Base-by-base conservation (phyloP, 2,888 invertebrate species). In the Eueremaeus valkanovi region DNA sequence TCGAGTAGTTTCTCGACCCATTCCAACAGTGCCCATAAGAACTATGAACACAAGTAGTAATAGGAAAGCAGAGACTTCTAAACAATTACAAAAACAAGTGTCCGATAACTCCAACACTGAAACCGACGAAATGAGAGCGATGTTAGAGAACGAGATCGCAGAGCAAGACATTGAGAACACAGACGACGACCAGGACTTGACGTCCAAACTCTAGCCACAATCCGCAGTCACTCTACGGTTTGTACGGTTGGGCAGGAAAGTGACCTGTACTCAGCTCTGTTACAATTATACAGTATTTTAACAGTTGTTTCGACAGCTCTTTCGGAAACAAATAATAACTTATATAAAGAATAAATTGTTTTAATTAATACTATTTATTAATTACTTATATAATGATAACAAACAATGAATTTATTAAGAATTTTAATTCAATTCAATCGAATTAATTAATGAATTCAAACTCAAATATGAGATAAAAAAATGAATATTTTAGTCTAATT, bases 91-190 rank as follows among this genome's bases (percentile, higher is more conserved):
- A 9, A 70, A 70, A 42, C 70, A 70, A 29, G 21, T 29, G 42
- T 70, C 70, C 21, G 70, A 70, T 18, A 70, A 70, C 27, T 70
- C 79, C 81, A 86, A 81, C 83, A 84, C 79, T 79, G 84, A 76
- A 79, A 84, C 88, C 81, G 86, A 86, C 27, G 86, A 86, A 77
- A 81, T 83, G 74, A 78, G 83, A 74, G 81, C 81, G 27, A 82
- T 82, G 79, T 80, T 81, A 27, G 83, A 83, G 58, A 83, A 83
- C 76, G 82, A 83, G 49, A 83, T 83, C 61, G 79, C 81, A 33
- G 78, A 79, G 58, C 79, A 79, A 75, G 79, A 79, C 27, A 76
- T 75, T 16, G 79, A 79, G 33, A 55, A 40, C 49, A 73, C 74
- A 21, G 77, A 77, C 58, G 77, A 77, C 21, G 77, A 77, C 63